A percentile compares a stretch with the other conserved stretches of the same genome.
phyloP scores from a whole-genome alignment of 2,113 vertebrate genomes.

The Panthera uncia region DNA sequence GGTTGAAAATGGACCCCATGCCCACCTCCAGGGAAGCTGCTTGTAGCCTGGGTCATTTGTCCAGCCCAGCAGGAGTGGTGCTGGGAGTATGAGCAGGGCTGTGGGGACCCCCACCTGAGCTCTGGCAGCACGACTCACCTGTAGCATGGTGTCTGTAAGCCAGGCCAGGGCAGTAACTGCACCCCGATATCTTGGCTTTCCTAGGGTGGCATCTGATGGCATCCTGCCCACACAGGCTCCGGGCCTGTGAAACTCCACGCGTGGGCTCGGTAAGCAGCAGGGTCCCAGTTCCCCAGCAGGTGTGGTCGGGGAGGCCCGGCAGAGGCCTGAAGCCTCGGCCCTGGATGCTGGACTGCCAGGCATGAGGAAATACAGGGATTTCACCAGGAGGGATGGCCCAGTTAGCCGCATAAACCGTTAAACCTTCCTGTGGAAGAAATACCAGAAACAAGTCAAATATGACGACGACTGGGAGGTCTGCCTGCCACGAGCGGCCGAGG shows the following conservation, averaged over 20 bases:
- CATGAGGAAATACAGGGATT: background rate
- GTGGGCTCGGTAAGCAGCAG: background rate
- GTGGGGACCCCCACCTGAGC: accelerated
- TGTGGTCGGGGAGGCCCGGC: background rate
- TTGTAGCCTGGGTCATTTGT: too few species aligned
- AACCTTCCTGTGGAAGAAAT: background rate
- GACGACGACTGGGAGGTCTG: too few species aligned
- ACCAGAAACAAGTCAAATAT: background rate
- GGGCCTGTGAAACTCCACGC: background rate
- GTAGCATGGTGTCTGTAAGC: background rate
- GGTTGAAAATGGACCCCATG: background rate
- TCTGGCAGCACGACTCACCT: background rate
- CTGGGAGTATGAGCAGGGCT: background rate
- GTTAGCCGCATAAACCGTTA: background rate
- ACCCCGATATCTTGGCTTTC: background rate
- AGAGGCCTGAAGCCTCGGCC: background rate
- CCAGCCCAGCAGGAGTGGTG: background rate
- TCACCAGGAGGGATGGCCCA: background rate
- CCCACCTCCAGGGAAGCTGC: background rate
- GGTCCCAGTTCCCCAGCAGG: accelerated
- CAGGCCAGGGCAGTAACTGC: background rate
- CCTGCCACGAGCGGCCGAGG: accelerated
- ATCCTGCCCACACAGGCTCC: background rate
- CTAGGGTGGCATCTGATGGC: background rate
- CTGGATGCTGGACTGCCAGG: background rate